Evolutionary conservation across 2,888 invertebrate genomes (phyloP), one percentile per base, ranked within the genome.

Genomic region (Bhutanitis thaidina): DNA sequence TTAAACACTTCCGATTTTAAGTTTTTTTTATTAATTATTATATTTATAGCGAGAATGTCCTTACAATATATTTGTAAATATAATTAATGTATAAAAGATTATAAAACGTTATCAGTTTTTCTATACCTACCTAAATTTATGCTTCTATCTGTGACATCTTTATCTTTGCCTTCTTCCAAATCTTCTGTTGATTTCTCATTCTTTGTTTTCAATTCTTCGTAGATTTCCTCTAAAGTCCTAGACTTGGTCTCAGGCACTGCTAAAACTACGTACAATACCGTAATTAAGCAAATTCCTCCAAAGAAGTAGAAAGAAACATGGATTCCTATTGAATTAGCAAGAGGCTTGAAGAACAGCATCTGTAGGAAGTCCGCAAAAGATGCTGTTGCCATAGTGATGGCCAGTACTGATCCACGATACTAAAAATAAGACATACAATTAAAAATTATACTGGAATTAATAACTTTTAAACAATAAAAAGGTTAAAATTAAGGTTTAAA

Each of bases 371-470:
- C 78, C 0, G 69, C 54, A 0, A 70, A n/a, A 0, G 81, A 69
- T 0, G 81, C 74, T 0, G 61, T n/a, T 0, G 80, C 65, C 82
- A 83, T 83, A 0, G 80, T 69, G 0, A 61, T 59, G 0, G 77
- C 86, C 69, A 84, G 72, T 0, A 87, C 80, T 5, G 80, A 77
- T 1, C 80, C 80, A 1, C 87, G 82, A 44, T 80, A 84, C 87
- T 88, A 74, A n/a, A 77, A 79, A 49, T n/a, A 36, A 27, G 1
- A 27, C 8, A 8, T 27, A 4, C 2, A 27, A 8, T 27, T 4
- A 8, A 8, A 27, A 27, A 8, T 27, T 20, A 5, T 5, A 3
- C 3, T 20, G 20, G n/a, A n/a, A n/a, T n/a, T n/a, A n/a, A n/a
- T n/a, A n/a, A n/a, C n/a, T n/a, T n/a, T n/a, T n/a, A n/a, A n/a